These are phyloP conservation scores for Ichneumoninae sp. DNA, from an alignment of 2,888 invertebrate genomes.

Conservation along the genomic window DNA sequence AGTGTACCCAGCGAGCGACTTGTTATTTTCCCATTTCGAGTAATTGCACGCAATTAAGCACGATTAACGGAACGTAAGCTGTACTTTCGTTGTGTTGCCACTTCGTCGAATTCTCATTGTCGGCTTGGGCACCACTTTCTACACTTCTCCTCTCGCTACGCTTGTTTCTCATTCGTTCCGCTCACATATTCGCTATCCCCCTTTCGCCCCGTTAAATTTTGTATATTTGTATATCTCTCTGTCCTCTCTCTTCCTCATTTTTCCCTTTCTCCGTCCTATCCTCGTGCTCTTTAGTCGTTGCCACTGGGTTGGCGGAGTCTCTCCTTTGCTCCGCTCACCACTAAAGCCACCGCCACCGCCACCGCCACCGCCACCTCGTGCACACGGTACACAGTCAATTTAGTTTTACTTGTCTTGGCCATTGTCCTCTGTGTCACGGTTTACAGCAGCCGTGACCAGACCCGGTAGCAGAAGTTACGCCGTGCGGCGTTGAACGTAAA, in stretches of 20 bases:
- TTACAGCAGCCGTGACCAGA: neutral
- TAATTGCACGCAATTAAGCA: conserved; percentile 82
- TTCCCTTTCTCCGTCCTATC: conserved; percentile 40
- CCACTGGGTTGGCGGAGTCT: neutral
- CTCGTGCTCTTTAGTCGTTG: conserved; percentile 8
- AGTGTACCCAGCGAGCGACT: conserved; percentile 70
- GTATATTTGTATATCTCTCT: conserved; percentile 49
- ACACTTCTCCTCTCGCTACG: conserved; percentile 8
- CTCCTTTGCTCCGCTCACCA: conserved; percentile 4
- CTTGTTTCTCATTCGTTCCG: conserved; percentile 21
- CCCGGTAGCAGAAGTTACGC: neutral
- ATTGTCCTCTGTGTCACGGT: conserved; percentile 16
- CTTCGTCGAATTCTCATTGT: conserved; percentile 70
- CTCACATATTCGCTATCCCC: conserved; percentile 21
- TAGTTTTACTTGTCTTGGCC: conserved; percentile 38
- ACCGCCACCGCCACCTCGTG: conserved; percentile 9
- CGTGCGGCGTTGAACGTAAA: neutral
- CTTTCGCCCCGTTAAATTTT: conserved; percentile 14
- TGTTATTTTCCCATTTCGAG: conserved; percentile 82
- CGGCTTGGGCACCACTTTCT: conserved; percentile 38
- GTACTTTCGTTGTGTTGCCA: conserved; percentile 69
- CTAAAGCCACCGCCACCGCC: conserved; percentile 15
- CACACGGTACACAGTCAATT: conserved; percentile 52
- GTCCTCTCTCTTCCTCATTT: neutral
- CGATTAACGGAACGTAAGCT: conserved; percentile 79